Evolutionary conservation across 1,140 invertebrate genomes (phyloP), one percentile per base, ranked within the genome.

Genomic region (Nephotettix cincticeps): DNA sequence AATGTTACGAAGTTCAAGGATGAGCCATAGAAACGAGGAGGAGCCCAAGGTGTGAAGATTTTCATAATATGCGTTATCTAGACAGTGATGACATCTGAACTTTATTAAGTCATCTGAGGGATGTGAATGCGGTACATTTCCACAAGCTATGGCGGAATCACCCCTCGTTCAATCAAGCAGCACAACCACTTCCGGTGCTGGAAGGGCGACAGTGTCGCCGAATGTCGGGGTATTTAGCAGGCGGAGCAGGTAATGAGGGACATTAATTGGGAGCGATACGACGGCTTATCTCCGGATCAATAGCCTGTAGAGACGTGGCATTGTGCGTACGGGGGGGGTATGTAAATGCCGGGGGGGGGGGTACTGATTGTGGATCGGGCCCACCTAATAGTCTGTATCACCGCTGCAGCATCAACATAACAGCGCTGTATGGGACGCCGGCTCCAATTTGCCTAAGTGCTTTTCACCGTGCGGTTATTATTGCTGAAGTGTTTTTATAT

Each of bases 141-240:
- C n/a, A n/a, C n/a, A n/a, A n/a, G n/a, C n/a, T n/a, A n/a, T n/a
- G n/a, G n/a, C n/a, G n/a, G n/a, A n/a, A n/a, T n/a, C n/a, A n/a
- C n/a, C n/a, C n/a, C n/a, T n/a, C n/a, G n/a, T n/a, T n/a, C n/a
- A 36, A 36, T 36, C 32, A 36, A 36, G 32, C 4, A 36, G 4
- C 4, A 36, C 4, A 36, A 36, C 14, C 32, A 36, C 32, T 6
- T 36, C 32, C 32, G 32, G 32, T 4, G 4, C 32, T 36, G 47
- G 47, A 51, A 6, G 21, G 21, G 47, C 17, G 47, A 51, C 21
- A 23, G n/a, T n/a, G 47, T n/a, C 21, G 47, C 17, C 17, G 21
- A n/a, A n/a, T n/a, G n/a, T n/a, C n/a, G n/a, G n/a, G n/a, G 56
- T 61, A 29, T 61, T 61, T 61, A 61, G 56, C 27, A 61, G 56